phyloP scores from a whole-genome alignment of 2,888 invertebrate species.

The Lasioglossum morio region DNA sequence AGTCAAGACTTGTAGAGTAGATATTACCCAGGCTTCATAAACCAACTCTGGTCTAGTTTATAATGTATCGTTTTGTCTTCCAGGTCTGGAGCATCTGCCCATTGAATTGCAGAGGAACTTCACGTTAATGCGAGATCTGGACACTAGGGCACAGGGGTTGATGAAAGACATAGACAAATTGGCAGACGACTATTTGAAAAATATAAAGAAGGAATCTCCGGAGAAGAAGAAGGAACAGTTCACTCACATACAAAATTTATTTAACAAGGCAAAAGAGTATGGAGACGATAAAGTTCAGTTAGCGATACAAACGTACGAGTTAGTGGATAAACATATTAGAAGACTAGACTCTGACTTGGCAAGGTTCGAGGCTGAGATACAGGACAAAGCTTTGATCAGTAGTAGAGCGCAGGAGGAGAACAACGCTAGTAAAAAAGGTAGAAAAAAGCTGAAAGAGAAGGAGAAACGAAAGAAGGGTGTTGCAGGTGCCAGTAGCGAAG shows the following conservation, averaged over 20 bases:
- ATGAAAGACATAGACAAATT: conserved; percentile 96
- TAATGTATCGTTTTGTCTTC: conserved; percentile 29
- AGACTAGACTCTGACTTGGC: conserved; percentile 98
- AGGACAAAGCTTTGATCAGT: conserved; percentile 95
- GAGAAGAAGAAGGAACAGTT: conserved; percentile 94
- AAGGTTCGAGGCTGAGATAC: conserved; percentile 98
- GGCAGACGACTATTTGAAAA: conserved; percentile 92
- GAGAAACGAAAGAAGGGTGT: conserved; percentile 87
- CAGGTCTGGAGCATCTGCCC: conserved; percentile 96
- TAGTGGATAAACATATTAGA: conserved; percentile 98
- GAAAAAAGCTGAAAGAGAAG: conserved; percentile 90
- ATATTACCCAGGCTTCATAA: too few species aligned
- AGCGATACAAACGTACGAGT: conserved; percentile 98
- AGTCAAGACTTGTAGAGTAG: too few species aligned
- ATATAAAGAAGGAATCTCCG: conserved; percentile 89
- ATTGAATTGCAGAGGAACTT: conserved; percentile 98
- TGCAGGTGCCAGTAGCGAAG: conserved; percentile 82
- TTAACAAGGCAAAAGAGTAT: conserved; percentile 97
- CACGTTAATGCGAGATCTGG: conserved; percentile 97
- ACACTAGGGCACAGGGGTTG: conserved; percentile 94
- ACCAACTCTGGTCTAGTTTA: not conserved
- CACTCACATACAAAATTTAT: conserved; percentile 93
- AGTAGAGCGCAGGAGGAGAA: conserved; percentile 89
- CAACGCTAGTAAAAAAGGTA: conserved; percentile 89
- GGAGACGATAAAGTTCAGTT: conserved; percentile 99